Conservation (phyloP, 2,888 invertebrate genomes). For the Leptogaster cylindrica region DNA sequence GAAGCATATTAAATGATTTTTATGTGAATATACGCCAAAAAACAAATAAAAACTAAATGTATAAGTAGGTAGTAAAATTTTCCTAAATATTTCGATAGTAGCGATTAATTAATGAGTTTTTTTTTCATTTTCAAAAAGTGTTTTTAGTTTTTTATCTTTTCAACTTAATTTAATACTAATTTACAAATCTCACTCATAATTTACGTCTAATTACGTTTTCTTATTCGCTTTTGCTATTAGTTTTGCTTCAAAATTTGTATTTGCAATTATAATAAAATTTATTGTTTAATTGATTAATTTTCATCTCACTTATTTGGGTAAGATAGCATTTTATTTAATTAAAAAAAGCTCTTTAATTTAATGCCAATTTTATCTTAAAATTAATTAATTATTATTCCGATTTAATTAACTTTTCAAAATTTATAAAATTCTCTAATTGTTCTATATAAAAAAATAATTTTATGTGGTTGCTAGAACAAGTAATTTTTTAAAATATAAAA, state of each 20-base stretch:
- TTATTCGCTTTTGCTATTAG: not conserved
- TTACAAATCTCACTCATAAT: conserved; percentile 38
- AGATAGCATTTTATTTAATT: not conserved
- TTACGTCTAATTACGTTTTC: conserved; percentile 2
- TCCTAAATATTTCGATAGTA: conserved; percentile 12
- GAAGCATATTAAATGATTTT: no score
- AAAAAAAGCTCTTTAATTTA: not conserved
- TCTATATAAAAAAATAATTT: no score
- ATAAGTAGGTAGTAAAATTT: not conserved
- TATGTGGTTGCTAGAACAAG: no score
- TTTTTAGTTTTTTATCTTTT: conserved; percentile 2
- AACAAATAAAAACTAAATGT: not conserved
- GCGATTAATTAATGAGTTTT: conserved; percentile 27
- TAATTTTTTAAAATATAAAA: no score
- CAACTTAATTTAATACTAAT: conserved; percentile 30
- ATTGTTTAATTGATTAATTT: not conserved
- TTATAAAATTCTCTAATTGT: no score
- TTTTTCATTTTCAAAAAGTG: not conserved
- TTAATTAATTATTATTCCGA: no score
- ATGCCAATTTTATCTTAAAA: not conserved
- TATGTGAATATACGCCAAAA: conserved; percentile 9
- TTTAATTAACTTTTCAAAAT: no score
- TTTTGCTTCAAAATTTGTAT: not conserved
- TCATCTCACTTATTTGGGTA: no score
- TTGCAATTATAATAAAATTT: no score